These are phyloP conservation scores for Heteropelma amictum DNA, from an alignment of 2,888 invertebrate genomes.

Conservation along the genomic window DNA sequence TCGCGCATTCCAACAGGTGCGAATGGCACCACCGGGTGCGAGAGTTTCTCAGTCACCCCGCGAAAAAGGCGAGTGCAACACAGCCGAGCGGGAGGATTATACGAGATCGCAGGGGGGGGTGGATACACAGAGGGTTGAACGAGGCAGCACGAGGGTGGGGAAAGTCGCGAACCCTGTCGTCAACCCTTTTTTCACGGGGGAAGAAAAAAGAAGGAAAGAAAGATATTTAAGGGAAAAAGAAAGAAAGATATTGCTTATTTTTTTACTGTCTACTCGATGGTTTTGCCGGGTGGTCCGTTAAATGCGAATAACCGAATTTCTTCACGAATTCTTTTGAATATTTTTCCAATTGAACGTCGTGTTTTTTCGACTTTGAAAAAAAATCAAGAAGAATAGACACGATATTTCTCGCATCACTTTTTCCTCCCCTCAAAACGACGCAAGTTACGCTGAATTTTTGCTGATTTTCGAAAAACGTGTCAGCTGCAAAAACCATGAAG, in stretches of 20 bases:
- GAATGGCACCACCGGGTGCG: slow-evolving; percentile 59
- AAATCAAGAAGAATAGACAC: too few relatives aligned
- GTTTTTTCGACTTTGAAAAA: too few relatives aligned
- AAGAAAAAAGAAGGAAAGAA: background rate
- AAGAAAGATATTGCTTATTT: background rate
- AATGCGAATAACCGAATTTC: slow-evolving; percentile 4
- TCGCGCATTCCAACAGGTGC: slow-evolving; percentile 72
- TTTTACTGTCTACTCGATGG: background rate
- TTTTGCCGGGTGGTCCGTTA: slow-evolving; percentile 12
- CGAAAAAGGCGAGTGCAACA: slow-evolving; percentile 11
- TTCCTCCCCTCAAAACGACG: background rate
- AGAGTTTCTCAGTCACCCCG: slow-evolving; percentile 57
- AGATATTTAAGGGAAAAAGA: background rate
- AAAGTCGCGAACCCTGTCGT: slow-evolving; percentile 20
- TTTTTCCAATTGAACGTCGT: background rate
- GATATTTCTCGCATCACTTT: too few relatives aligned
- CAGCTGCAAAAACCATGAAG: too few relatives aligned
- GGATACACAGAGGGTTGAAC: too few relatives aligned
- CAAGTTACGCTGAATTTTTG: too few relatives aligned
- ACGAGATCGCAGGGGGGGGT: background rate
- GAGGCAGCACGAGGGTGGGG: too few relatives aligned
- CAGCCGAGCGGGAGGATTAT: background rate
- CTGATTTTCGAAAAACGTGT: too few relatives aligned
- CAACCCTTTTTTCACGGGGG: background rate
- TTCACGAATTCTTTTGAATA: slow-evolving; percentile 9